Evolutionary conservation across 2,888 invertebrate genomes (phyloP).

Genomic region (Blera fallax): DNA sequence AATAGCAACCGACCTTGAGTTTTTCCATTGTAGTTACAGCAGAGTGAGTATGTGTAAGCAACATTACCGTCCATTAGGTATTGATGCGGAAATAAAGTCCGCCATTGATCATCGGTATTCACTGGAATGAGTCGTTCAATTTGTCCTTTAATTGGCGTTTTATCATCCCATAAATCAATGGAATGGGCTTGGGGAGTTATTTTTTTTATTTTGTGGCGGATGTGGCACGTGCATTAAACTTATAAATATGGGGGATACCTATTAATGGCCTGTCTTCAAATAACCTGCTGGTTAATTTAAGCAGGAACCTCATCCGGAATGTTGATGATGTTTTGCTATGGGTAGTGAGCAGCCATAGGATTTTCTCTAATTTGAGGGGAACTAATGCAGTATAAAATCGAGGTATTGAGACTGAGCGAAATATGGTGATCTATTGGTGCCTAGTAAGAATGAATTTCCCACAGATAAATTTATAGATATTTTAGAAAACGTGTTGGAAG

Average conservation of each 20-base stretch:
- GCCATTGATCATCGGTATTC: slow-evolving; percentile 3
- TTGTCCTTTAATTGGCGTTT: not conserved
- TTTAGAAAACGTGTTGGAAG: too few species aligned
- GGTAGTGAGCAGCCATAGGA: too few species aligned
- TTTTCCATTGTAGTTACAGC: not conserved
- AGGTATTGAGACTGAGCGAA: too few species aligned
- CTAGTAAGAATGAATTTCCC: too few species aligned
- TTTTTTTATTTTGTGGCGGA: not conserved
- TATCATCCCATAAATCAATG: not conserved
- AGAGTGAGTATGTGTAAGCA: not conserved
- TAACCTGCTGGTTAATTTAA: too few species aligned
- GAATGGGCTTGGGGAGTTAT: not conserved
- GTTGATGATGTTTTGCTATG: too few species aligned
- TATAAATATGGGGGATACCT: not conserved
- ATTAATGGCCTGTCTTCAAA: too few species aligned
- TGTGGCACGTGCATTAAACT: not conserved
- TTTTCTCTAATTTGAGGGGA: too few species aligned
- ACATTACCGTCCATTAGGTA: slow-evolving; percentile 6
- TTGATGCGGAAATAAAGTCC: slow-evolving; percentile 17
- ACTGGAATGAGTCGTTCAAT: not conserved
- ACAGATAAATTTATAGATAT: too few species aligned
- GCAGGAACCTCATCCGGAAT: too few species aligned
- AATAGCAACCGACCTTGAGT: not conserved
- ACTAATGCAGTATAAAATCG: too few species aligned
- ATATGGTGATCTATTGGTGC: too few species aligned